phyloP scores from a whole-genome alignment of 2,888 invertebrate genomes.

The Tipula unca region DNA sequence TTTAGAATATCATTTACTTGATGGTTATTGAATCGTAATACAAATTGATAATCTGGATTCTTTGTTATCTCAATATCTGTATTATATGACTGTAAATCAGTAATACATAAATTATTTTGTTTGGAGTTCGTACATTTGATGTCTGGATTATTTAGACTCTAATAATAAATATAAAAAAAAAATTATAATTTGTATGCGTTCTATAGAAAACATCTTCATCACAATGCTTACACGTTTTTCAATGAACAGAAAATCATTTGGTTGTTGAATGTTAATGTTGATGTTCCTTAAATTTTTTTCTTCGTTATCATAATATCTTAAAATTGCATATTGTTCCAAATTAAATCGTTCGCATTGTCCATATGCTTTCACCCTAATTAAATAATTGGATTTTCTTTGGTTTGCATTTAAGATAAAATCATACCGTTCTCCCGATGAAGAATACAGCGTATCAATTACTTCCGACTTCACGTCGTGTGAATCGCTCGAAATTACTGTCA shows the following conservation, averaged over 20 bases:
- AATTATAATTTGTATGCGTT: background rate
- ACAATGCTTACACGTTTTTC: background rate
- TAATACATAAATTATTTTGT: slow-evolving; percentile 27
- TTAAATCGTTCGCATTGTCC: slow-evolving; percentile 29
- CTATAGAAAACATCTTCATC: background rate
- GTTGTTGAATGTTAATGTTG: background rate
- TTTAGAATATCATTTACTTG: slow-evolving; percentile 29
- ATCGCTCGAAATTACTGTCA: slow-evolving; percentile 37
- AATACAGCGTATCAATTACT: slow-evolving; percentile 31
- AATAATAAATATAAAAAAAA: background rate
- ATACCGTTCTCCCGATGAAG: slow-evolving; percentile 44
- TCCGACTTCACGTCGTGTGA: slow-evolving; percentile 32
- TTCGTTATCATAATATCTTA: slow-evolving; percentile 28
- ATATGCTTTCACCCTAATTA: slow-evolving; percentile 30
- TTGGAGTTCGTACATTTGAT: slow-evolving; percentile 27
- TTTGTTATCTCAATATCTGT: slow-evolving; percentile 24
- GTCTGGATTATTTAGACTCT: slow-evolving; percentile 31
- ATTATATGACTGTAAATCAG: slow-evolving; percentile 25
- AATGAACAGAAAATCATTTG: background rate
- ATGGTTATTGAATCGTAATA: slow-evolving; percentile 31
- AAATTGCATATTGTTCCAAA: slow-evolving; percentile 31
- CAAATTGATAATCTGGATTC: slow-evolving; percentile 30
- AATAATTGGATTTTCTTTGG: slow-evolving; percentile 35
- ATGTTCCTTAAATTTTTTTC: slow-evolving; percentile 21
- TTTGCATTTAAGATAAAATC: slow-evolving; percentile 43